Base-by-base conservation (phyloP, 2,797 vertebrate genomes). In the Crocodylus rhombifer region DNA sequence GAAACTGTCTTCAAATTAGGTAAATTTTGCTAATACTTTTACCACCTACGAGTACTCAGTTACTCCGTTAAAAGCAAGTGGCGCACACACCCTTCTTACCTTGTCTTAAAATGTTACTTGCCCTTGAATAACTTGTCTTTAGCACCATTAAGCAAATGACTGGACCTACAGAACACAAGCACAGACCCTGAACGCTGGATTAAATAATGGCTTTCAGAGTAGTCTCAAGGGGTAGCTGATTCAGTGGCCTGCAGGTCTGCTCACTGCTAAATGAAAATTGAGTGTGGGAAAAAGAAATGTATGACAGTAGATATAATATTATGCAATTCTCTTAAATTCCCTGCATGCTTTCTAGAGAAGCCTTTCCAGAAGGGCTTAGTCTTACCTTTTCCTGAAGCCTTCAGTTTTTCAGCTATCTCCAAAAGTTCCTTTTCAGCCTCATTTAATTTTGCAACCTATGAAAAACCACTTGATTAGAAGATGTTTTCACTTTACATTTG, bases 381-480 rank as follows among this genome's bases (percentile, higher is more conserved):
- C 97, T 98, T 97, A 99, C 99, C 98, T 98, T 97, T 98, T 18
- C 95, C 98, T 61, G 98, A 98, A 77, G 97, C 91, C 82, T 95
- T 98, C 77, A 99, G 98, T 90, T 98, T 99, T 79, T 98, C 98
- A 87, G 99, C 98, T 61, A 99, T 98, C 60, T 98, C 98, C 77
- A 97, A 95, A 83, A 99, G 97, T 86, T 99, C 99, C 87, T 96
- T 98, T 97, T 99, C 99, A 96, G 99, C 98, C 91, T 97, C 97
- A 7, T 98, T 98, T 94, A 99, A 97, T 95, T 99, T 99, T 95
- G 93, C 96, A 92, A 99, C 98, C 99, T 99, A 71, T 18, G 78
- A 82, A 95, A 86, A 96, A 88, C 36, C 83, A 94, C 21, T 93
- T 0, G 1, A 7, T 95, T 92, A 94, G 25, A 84, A 87, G 26